Base-by-base conservation (phyloP, 2,888 invertebrate genomes). In the Synergus umbraculus region DNA sequence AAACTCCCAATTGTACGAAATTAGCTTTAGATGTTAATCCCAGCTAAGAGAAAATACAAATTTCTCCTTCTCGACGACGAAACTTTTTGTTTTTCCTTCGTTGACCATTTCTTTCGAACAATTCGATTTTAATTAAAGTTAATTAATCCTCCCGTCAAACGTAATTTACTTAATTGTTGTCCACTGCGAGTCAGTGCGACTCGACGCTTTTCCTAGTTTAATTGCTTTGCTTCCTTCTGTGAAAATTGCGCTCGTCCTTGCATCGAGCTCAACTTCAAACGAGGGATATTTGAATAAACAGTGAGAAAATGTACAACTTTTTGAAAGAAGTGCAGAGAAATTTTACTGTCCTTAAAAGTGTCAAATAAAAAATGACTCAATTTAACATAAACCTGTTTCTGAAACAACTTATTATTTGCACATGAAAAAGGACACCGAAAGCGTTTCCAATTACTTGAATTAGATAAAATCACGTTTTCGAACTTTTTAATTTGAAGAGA, bases 111-210 rank as follows among this genome's bases (percentile, higher is more conserved):
- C 22, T 69, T 22, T 69, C 8, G 7, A 13, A n/a, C 18, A 29
- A 29, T 46, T 69, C 22, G 29, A 69, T 69, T 15, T 29, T 69
- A 18, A 46, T 69, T 69, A 46, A 44, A 46, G 29, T 15, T 49
- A 49, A 73, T 73, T 73, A 49, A 73, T 49, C 49, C 9, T 73
- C 37, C 13, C 22, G 49, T 73, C 69, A 49, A 73, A 73, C 49
- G 49, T 73, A 73, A 73, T 73, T 73, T 73, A 73, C 37, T 49
- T 73, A 54, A 73, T 73, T 73, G 46, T 73, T 73, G 69, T 73
- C 49, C 54, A 73, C 69, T 73, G 69, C 13, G n/a, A 37, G 37
- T 49, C 49, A 49, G 15, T 73, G 29, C 29, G 10, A 73, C 15
- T 73, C 49, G 5, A 37, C 37, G 37, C 49, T 9, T 49, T 73